Evolutionary conservation across 2,797 vertebrate species (phyloP), one percentile per base, ranked within the genome.

Genomic region (Lacerta agilis): DNA sequence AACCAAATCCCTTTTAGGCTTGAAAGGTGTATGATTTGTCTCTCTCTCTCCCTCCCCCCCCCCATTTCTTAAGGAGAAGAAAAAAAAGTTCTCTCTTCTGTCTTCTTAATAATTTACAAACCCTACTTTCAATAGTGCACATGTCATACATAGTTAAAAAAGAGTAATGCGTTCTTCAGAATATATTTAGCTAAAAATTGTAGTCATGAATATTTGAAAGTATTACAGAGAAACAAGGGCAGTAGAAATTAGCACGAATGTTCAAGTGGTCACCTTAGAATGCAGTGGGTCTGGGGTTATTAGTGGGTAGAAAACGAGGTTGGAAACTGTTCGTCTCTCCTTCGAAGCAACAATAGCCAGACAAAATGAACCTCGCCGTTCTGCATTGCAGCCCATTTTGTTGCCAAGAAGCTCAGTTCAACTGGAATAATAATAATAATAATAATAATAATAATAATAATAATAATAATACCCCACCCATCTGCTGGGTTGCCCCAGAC

Each of bases 201-300:
- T 10, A 61, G 79, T 87, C 61, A 80, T 87, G 43, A 85, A 87
- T 90, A 85, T 76, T 77, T 85, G 71, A 90, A 90, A 61, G 18
- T 87, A 43, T 69, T 33, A 43, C 61, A 87, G 18, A 58, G 78
- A 81, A 87, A 81, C 86, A 87, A 61, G 77, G 78, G 79, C 78
- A 91, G 20, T 1, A 55, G 17, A 91, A 82, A 49, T 23, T 86
- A 81, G 5, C 4, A 5, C 71, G 55, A 67, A 29, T 4, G 41
- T 55, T 10, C 78, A 67, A 33, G 29, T 49, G 61, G 66, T 27
- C 20, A 25, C 13, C 29, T 29, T 3, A 29, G 18, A 8, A 17
- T 18, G 69, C 67, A 29, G 49, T 69, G 76, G 43, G 45, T 0
- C 13, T 87, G 33, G 78, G 73, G 33, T 77, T 69, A n/a, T 25